Evolutionary conservation across 2,888 invertebrate genomes (phyloP), one percentile per base, ranked within the genome.

Genomic region (Campopleginae sp.): DNA sequence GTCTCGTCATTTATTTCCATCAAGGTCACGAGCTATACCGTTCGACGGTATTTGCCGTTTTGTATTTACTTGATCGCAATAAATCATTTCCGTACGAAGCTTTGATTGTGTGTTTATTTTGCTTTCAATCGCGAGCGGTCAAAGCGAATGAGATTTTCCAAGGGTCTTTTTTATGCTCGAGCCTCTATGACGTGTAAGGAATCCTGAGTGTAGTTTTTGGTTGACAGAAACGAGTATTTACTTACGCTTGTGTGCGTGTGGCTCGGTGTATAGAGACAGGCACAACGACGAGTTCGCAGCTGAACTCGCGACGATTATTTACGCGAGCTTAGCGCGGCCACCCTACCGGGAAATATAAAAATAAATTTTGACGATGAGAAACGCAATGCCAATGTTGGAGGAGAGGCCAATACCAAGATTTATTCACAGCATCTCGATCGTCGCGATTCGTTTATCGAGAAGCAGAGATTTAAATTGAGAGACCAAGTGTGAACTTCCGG

Each of bases 301-400:
- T 19, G 84, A 76, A 76, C 85, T 82, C 46, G 80, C 80, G 84
- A 83, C 77, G 84, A 87, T 86, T 86, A 85, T 82, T 80, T 85
- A 83, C 77, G 87, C 82, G 86, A 82, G 72, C 63, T 58, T 75
- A 42, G 27, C 58, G 54, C 77, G 63, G 85, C 74, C 71, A 79
- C 82, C 78, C 81, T 84, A 86, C 82, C 79, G 84, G 80, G 86
- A 87, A 87, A 83, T 87, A 87, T 87, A 87, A 87, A 87, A 87
- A 87, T 87, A 87, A 77, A 82, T 82, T 72, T 80, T 61, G 61
- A 51, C 71, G 74, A 75, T 68, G 76, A 48, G 76, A 44, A 63
- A 66, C 38, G 19, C 5, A 38, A 66, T 58, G 58, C 27, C 27
- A 27, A 58, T 58, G 58, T 58, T 58, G 58, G 58, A 58, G 27